Evolutionary conservation across 2,113 vertebrate genomes (phyloP), one percentile per base, ranked within the genome.

Genomic region (Myotis davidii): DNA sequence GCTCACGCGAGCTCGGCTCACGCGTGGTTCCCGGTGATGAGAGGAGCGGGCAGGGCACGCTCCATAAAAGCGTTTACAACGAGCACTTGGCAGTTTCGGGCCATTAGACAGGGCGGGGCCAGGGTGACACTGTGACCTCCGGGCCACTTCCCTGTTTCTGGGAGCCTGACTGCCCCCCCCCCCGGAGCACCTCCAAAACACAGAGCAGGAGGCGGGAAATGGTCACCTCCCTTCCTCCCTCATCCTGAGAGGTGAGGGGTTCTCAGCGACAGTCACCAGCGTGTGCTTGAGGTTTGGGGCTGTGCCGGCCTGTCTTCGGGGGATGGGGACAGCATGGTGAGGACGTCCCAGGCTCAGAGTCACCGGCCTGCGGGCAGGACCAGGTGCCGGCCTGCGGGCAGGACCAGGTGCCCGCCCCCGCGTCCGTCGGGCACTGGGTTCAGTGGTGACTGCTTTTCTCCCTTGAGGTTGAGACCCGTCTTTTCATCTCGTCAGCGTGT

Each of bases 1-100:
- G 94, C 92, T 94, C 88, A 86, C 52, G 79, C 54, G 82, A 96
- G 85, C 23, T 88, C 29, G 48, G 85, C 96, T 95, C 95, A 69
- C 64, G 6, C 21, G 88, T 96, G 88, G 29, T 16, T 94, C 96
- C 97, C 97, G 73, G 88, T 0, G 2, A 21, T 39, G 14, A 73
- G 82, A 96, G 95, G 96, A 92, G 94, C 92, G 78, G 95, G 93
- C 84, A 93, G 29, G n/a, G 91, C 37, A 0, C 95, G 90, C 96
- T 97, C 91, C 97, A 92, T 69, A 42, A 96, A 34, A 86, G 97
- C 91, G 88, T 97, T 95, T 90, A 85, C 96, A 72, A 32, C 8
- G n/a, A 32, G 82, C n/a, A 10, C 17, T 0, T 3, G 96, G 91
- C 70, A 34, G 87, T 92, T 84, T 88, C 69, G 81, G 70, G n/a